Evolutionary conservation across 2,113 vertebrate genomes (phyloP), one percentile per base, ranked within the genome.

Genomic region (Syrrhaptes paradoxus): DNA sequence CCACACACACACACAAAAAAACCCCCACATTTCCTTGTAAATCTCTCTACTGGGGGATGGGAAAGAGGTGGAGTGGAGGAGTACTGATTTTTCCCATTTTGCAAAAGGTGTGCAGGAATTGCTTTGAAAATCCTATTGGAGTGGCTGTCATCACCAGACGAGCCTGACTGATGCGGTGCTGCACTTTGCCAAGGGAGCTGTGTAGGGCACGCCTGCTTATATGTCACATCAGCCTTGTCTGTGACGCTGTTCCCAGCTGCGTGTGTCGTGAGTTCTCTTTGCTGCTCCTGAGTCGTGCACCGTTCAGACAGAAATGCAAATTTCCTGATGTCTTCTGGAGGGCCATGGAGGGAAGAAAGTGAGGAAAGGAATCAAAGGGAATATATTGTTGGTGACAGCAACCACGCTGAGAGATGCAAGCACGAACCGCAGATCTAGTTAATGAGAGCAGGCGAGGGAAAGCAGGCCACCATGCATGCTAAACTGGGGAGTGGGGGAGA

Each of bases 361-460:
- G 62, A 91, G 26, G 77, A 83, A 70, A 22, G 46, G 17, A 95
- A 96, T 94, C 89, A 96, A 95, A 97, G 78, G 34, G 93, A 94
- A 96, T 96, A 46, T 45, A 67, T 93, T 93, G 91, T 25, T 83
- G 66, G 51, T 94, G 89, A 87, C 91, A 94, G 93, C 36, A 54
- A 36, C 58, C 51, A 1, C 11, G 28, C 34, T 41, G 68, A 83
- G 85, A 51, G 87, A 63, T 29, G 67, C 48, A 51, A 65, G 74
- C 70, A 31, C 0, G 3, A 87, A 65, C n/a, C 1, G 7, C 46
- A 82, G 80, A 79, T 73, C 36, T 85, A 36, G 51, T 83, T 96
- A 97, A 96, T 85, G 87, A 96, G 81, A 76, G 31, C 18, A 5
- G 2, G 45, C 26, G 67, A 91, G 58, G 79, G 74, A 58, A 87